phyloP scores from a whole-genome alignment of 2,113 vertebrate genomes.

The Balaeniceps rex region DNA sequence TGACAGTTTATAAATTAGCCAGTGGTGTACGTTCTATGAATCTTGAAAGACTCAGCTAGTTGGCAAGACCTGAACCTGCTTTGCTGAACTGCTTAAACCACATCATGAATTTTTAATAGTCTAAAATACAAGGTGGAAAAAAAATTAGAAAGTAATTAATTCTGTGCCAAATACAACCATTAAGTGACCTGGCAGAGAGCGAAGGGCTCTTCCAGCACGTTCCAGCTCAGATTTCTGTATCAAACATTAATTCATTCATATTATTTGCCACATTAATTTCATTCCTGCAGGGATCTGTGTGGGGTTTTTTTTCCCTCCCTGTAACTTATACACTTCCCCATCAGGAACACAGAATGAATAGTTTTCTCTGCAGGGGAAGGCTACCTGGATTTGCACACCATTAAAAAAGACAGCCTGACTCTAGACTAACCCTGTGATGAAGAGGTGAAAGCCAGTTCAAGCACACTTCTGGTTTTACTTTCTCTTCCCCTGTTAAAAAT shows the following conservation, averaged over 20 bases:
- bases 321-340: rapidly evolving
- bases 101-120: background rate
- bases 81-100: background rate
- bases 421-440: rapidly evolving
- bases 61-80: background rate
- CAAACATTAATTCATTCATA: background rate
- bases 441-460: background rate
- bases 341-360: rapidly evolving
- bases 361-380: background rate
- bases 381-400: too few relatives aligned
- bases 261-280: background rate
- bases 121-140: background rate
- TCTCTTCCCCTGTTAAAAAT: background rate
- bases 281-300: background rate
- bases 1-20: background rate
- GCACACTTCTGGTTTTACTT: background rate
- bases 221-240: background rate
- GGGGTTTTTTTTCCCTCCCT: too few relatives aligned
- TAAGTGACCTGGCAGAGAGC: background rate
- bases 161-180: background rate
- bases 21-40: background rate
- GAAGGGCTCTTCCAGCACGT: background rate
- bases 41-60: background rate
- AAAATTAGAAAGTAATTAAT: background rate
- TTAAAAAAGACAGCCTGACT: background rate